Percentiles rank a stretch among this genome's conserved stretches.
Evolutionary conservation across 37 sponge, comb jelly and placozoan species (phyloP).

Genomic region (Cliona cf. orientalis): DNA sequence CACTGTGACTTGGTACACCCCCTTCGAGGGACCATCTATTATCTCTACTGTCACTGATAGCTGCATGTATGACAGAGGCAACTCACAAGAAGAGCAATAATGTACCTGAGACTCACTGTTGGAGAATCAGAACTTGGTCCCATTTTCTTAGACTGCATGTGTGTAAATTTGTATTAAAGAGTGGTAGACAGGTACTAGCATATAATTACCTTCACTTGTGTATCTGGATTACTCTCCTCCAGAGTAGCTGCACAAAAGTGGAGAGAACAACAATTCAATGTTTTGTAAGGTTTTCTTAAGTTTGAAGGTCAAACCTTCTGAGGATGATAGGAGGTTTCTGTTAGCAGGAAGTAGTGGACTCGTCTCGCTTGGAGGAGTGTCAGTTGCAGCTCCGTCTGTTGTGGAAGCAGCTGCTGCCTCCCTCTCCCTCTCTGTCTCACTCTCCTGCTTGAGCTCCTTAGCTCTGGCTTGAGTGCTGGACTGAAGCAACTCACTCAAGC

Average conservation of each 20-base stretch:
- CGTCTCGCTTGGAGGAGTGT: too few species aligned
- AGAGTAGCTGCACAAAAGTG: too few species aligned
- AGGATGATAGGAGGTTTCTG: conserved; percentile 19
- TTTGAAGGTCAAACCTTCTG: background rate
- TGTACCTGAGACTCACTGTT: too few species aligned
- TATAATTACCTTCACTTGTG: too few species aligned
- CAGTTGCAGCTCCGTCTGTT: too few species aligned
- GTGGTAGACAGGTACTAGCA: too few species aligned
- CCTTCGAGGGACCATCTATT: conserved; percentile 8
- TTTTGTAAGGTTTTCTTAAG: too few species aligned
- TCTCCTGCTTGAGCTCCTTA: background rate
- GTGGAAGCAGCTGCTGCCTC: too few species aligned
- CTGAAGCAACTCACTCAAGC: background rate
- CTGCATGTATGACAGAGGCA: background rate
- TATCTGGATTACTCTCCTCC: too few species aligned
- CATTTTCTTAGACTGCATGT: background rate
- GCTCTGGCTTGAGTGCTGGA: background rate
- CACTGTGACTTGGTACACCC: conserved; percentile 32
- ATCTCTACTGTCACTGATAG: conserved; percentile 7
- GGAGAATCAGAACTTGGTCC: background rate
- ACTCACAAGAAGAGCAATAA: background rate
- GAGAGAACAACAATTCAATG: too few species aligned
- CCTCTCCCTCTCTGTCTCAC: background rate
- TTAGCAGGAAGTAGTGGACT: conserved; percentile 12
- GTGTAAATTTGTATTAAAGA: too few species aligned